phyloP scores from a whole-genome alignment of 2,113 vertebrate species.

The Malurus alboscapulatus region DNA sequence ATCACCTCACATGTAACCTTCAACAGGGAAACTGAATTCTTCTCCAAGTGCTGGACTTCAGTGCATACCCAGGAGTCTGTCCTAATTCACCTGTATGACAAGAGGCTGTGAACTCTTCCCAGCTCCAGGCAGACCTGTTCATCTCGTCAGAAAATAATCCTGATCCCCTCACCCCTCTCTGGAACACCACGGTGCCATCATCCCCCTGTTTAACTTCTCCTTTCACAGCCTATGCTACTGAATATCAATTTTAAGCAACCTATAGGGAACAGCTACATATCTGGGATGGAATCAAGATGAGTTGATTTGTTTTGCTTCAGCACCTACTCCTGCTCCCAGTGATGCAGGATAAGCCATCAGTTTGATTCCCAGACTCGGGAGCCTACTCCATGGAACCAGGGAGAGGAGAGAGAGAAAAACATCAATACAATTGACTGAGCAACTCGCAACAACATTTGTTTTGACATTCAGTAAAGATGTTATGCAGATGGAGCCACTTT shows the following conservation, averaged over 20 bases:
- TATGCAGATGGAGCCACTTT: neutral
- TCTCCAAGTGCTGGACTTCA: neutral
- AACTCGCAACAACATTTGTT: neutral
- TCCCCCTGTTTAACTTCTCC: neutral
- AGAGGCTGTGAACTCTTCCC: neutral
- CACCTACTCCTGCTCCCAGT: neutral
- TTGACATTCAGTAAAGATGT: neutral
- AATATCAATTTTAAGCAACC: neutral
- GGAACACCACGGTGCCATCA: neutral
- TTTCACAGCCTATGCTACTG: neutral
- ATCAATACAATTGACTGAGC: neutral
- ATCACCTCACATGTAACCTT: neutral
- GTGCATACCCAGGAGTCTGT: neutral
- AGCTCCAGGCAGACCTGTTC: neutral
- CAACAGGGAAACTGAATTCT: neutral
- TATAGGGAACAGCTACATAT: neutral
- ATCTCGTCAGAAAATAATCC: neutral
- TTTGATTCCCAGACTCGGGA: neutral
- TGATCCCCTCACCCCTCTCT: neutral
- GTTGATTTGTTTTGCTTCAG: neutral
- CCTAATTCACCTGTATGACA: neutral
- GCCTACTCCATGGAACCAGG: neutral
- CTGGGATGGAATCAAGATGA: neutral
- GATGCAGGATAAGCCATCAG: neutral
- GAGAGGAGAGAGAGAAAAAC: neutral